Evolutionary conservation across 1,140 invertebrate species (phyloP).

Genomic region (Bombus confusus): DNA sequence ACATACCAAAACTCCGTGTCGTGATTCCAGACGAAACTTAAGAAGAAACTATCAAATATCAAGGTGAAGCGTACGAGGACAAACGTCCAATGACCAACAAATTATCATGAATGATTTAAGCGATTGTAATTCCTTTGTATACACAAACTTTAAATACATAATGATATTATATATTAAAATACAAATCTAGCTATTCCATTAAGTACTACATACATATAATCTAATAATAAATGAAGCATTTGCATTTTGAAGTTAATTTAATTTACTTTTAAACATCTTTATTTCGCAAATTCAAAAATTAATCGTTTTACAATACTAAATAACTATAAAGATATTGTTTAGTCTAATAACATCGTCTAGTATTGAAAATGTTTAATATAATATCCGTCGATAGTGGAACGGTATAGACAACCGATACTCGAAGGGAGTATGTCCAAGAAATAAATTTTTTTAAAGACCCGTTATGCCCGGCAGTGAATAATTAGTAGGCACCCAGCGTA

Average conservation of each 20-base stretch:
- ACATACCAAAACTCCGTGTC: not conserved
- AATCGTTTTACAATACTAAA: too few relatives aligned
- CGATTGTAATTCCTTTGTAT: not conserved
- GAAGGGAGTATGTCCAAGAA: slow-evolving; percentile 4
- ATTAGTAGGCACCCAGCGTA: slow-evolving; percentile 43
- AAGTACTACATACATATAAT: too few relatives aligned
- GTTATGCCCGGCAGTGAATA: slow-evolving; percentile 31
- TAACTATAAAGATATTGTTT: not conserved
- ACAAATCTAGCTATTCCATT: not conserved
- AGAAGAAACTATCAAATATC: slow-evolving; percentile 40
- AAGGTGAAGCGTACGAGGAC: slow-evolving; percentile 30
- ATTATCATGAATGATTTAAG: not conserved
- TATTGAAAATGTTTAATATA: too few relatives aligned
- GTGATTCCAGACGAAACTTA: slow-evolving; percentile 23
- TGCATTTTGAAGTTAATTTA: too few relatives aligned
- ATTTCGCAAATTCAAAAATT: not conserved
- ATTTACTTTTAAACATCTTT: too few relatives aligned
- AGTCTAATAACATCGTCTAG: not conserved
- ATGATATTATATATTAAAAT: not conserved
- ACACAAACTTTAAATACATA: not conserved
- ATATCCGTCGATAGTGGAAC: not conserved
- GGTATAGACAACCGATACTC: not conserved
- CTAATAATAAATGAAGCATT: too few relatives aligned
- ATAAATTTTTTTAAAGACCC: slow-evolving; percentile 43
- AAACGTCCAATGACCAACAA: not conserved